Conservation (phyloP, 2,888 invertebrate species). For the Hecatera dysodea region DNA sequence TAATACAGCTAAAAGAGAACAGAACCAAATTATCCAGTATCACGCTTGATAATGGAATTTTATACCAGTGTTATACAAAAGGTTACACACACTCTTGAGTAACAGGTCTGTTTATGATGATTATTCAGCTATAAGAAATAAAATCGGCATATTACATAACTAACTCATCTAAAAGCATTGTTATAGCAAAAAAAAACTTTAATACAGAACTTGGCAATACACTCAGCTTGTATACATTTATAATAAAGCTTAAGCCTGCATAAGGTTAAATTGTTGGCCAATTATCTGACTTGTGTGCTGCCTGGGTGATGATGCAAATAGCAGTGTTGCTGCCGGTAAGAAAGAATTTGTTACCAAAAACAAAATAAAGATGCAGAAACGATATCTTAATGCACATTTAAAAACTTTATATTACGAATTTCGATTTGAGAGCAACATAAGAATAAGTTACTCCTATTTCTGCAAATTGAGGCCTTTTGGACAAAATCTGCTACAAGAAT, state of each 20-base stretch:
- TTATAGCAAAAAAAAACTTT: constrained; percentile 7
- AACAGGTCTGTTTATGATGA: constrained; percentile 8
- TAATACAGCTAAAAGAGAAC: constrained; percentile 13
- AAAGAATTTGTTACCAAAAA: too few relatives aligned
- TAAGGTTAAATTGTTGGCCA: background rate
- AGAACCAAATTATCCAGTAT: background rate
- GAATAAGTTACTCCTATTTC: too few relatives aligned
- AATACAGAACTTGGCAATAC: background rate
- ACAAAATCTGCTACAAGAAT: too few relatives aligned
- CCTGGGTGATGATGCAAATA: background rate
- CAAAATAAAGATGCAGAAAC: too few relatives aligned
- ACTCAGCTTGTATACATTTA: background rate
- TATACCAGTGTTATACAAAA: constrained; percentile 8
- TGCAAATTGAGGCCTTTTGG: too few relatives aligned
- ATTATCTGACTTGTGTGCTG: constrained; percentile 1
- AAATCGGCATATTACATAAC: background rate
- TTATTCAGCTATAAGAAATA: constrained; percentile 3
- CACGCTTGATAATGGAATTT: constrained; percentile 11
- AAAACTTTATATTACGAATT: too few relatives aligned
- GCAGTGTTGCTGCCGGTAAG: too few relatives aligned
- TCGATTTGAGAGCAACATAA: too few relatives aligned
- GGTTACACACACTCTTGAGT: constrained; percentile 11
- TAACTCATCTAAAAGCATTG: background rate
- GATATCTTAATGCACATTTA: too few relatives aligned
- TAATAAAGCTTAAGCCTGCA: background rate